phyloP scores from a whole-genome alignment of 2,888 invertebrate species.

The Lysandra coridon region DNA sequence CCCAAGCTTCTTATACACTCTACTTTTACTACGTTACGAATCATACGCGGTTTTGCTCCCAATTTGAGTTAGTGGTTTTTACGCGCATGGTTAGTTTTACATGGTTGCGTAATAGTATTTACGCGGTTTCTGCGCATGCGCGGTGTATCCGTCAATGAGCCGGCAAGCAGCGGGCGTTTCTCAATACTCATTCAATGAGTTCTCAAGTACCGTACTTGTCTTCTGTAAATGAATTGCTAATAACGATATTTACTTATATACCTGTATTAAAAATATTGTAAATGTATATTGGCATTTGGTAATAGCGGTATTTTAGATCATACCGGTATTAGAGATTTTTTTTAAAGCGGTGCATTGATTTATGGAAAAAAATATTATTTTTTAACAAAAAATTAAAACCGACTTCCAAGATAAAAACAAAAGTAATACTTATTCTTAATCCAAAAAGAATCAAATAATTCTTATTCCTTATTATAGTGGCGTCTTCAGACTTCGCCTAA shows the following conservation, averaged over 20 bases:
- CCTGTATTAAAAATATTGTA: not conserved
- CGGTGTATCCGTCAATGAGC: slow-evolving; percentile 56
- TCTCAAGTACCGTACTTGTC: not conserved
- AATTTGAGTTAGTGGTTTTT: not conserved
- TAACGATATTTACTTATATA: not conserved
- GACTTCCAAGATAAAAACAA: no score
- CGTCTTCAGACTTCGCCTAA: no score
- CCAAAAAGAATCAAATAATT: no score
- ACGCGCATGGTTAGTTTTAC: slow-evolving; percentile 10
- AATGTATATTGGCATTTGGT: no score
- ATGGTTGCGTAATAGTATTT: slow-evolving; percentile 25
- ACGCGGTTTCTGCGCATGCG: slow-evolving; percentile 57
- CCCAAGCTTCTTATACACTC: no score
- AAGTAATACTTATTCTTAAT: no score
- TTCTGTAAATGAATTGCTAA: not conserved
- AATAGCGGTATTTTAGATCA: no score
- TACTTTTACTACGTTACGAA: no score
- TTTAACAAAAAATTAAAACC: no score
- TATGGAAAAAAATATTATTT: not conserved
- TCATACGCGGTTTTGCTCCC: no score
- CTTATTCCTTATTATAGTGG: no score
- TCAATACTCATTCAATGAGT: slow-evolving; percentile 52
- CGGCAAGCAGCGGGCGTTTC: slow-evolving; percentile 55
- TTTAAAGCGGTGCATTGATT: no score
- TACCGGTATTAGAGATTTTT: not conserved